Percentiles rank a stretch among this genome's conserved stretches.
Evolutionary conservation across 2,797 vertebrate species (phyloP).

Genomic region (Melanotaenia pygmaea): DNA sequence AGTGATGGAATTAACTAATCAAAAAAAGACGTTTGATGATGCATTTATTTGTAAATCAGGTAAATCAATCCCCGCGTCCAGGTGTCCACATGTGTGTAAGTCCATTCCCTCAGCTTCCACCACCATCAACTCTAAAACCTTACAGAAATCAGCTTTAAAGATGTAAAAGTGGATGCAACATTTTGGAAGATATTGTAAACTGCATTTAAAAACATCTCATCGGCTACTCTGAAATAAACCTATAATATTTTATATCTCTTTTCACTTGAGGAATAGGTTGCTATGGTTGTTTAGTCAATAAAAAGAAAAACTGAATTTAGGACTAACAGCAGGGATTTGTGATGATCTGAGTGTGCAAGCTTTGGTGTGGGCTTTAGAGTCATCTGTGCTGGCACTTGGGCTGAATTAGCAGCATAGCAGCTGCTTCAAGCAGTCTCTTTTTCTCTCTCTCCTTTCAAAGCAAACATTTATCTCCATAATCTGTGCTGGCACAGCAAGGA

Average conservation of each 20-base stretch:
- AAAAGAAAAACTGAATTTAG: conserved; percentile 26
- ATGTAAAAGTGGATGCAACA: background rate
- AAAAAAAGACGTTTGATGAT: conserved; percentile 15
- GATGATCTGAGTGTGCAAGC: conserved; percentile 46
- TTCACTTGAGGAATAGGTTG: background rate
- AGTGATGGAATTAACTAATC: conserved; percentile 23
- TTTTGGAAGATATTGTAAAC: background rate
- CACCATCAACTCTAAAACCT: conserved; percentile 8
- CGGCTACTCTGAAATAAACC: background rate
- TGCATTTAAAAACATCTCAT: conserved; percentile 3
- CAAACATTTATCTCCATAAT: conserved; percentile 78
- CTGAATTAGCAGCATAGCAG: conserved; percentile 71
- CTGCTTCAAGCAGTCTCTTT: conserved; percentile 64
- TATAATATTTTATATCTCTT: background rate
- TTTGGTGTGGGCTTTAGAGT: conserved; percentile 56
- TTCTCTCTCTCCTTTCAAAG: conserved; percentile 30
- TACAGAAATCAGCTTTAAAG: conserved; percentile 4
- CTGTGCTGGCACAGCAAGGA: conserved; percentile 61
- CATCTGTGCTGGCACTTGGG: conserved; percentile 52
- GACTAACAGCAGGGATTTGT: conserved; percentile 37
- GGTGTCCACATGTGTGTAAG: background rate
- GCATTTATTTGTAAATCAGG: conserved; percentile 4
- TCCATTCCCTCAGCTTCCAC: background rate
- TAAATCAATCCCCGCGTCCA: background rate
- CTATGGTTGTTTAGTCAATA: conserved; percentile 30